Percentiles rank a stretch among this genome's conserved stretches.
phyloP scores from a whole-genome alignment of 1,140 invertebrate species.

The Trachymyrmex septentrionalis region DNA sequence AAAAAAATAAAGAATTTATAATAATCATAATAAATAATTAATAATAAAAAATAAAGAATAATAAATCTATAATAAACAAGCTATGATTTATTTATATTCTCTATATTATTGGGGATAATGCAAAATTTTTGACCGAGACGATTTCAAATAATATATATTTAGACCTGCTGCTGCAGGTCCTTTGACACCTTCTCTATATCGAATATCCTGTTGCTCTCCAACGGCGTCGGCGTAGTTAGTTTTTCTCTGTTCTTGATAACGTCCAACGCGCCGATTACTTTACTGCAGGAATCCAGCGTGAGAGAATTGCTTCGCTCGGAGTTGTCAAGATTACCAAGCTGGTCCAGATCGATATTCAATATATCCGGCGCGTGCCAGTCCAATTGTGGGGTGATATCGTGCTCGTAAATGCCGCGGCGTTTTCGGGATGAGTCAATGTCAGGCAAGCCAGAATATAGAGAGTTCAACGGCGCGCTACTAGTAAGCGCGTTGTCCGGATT shows the following conservation, averaged over 20 bases:
- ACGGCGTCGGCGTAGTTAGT: conserved; percentile 71
- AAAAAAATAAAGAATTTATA: not conserved
- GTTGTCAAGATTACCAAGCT: conserved; percentile 3
- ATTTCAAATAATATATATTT: conserved; percentile 5
- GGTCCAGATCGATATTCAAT: conserved; percentile 15
- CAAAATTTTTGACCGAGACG: too few species aligned
- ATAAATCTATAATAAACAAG: too few species aligned
- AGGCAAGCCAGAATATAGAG: not conserved
- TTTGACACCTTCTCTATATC: conserved; percentile 67
- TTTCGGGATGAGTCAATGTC: conserved; percentile 77
- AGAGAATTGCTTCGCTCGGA: conserved; percentile 22
- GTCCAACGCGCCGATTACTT: conserved; percentile 46
- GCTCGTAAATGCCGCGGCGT: conserved; percentile 78
- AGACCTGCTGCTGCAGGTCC: conserved; percentile 47
- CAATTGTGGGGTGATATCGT: conserved; percentile 76
- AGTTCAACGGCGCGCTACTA: not conserved
- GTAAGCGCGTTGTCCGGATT: conserved; percentile 2
- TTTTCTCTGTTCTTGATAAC: conserved; percentile 69
- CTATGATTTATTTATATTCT: too few species aligned
- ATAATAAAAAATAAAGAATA: too few species aligned
- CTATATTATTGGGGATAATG: too few species aligned
- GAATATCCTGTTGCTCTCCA: conserved; percentile 63
- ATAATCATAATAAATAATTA: too few species aligned
- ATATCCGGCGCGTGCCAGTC: conserved; percentile 35
- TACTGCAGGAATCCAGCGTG: conserved; percentile 15